Conservation (phyloP, 1,140 invertebrate genomes). For the Drosophila persimilis region DNA sequence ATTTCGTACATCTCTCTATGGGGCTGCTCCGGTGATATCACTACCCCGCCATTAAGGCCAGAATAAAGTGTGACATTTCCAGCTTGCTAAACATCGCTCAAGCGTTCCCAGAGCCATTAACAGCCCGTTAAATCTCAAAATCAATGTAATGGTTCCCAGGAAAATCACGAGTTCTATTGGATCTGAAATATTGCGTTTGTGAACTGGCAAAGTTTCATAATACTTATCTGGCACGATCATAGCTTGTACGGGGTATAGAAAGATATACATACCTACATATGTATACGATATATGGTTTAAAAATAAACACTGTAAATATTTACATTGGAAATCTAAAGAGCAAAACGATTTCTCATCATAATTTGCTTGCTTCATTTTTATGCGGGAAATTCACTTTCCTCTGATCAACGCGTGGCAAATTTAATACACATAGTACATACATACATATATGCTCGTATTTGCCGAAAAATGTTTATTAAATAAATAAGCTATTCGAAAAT, state of each 20-base stretch:
- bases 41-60: slow-evolving; percentile 32
- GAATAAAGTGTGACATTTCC: slow-evolving; percentile 43
- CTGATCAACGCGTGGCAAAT: neutral
- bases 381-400: slow-evolving; percentile 1
- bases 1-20: slow-evolving; percentile 11
- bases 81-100: slow-evolving; percentile 37
- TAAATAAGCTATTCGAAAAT: slow-evolving; percentile 31
- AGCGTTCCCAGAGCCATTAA: slow-evolving; percentile 51
- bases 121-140: slow-evolving; percentile 31
- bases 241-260: slow-evolving; percentile 21
- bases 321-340: slow-evolving; percentile 61
- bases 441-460: neutral
- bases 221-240: slow-evolving; percentile 69
- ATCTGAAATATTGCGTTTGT: neutral
- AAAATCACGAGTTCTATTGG: slow-evolving; percentile 28
- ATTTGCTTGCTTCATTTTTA: slow-evolving; percentile 19
- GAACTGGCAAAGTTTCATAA: slow-evolving; percentile 57
- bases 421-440: slow-evolving; percentile 13
- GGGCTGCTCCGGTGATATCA: slow-evolving; percentile 55
- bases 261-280: slow-evolving; percentile 30
- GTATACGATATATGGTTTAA: slow-evolving; percentile 57
- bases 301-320: slow-evolving; percentile 78
- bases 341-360: slow-evolving; percentile 36
- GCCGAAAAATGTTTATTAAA: slow-evolving; percentile 14
- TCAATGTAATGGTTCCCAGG: slow-evolving; percentile 11